Evolutionary conservation across 2,113 vertebrate genomes (phyloP), one percentile per base, ranked within the genome.

Genomic region (Mesoclemmys tuberculata): DNA sequence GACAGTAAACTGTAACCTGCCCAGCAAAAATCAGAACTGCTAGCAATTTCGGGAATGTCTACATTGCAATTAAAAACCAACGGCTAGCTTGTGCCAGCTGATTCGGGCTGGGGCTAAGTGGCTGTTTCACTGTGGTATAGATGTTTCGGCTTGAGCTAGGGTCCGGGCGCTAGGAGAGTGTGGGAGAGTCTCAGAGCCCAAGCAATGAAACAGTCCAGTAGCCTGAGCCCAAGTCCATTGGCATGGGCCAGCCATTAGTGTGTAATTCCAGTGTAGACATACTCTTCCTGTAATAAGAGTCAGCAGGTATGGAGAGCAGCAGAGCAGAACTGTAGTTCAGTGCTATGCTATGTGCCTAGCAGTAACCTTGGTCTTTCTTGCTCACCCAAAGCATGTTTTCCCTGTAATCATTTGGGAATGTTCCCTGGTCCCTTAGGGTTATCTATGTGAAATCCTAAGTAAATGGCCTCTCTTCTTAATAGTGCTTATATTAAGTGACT

Each of bases 11-110:
- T 87, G 88, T 83, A 80, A 10, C 0, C 0, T 64, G 84, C 46
- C 80, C 49, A 91, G 85, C 82, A 94, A 84, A 94, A 95, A 90
- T 2, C 49, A 79, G 90, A 97, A 90, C 77, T 94, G 94, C 85
- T 85, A 92, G 87, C 52, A 75, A 87, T 94, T 64, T 35, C 16
- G 31, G 61, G 61, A 35, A 18, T 35, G 35, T 61, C 58, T 61
- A 31, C 58, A 19, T 2, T 68, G 35, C 31, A 68, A 19, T 68
- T n/a, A n/a, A 35, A 68, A 35, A 19, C 31, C 14, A 16, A 0
- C 8, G 29, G 61, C 27, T 61, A 64, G 14, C 31, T 29, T 64
- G 2, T 58, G 61, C 31, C 31, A 35, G 61, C 35, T 68, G 31
- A 16, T 13, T 14, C 14, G 29, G 12, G 31, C 61, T 19, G 3